Conservation (phyloP, 2,113 vertebrate genomes). For the Delphinapterus leucas region DNA sequence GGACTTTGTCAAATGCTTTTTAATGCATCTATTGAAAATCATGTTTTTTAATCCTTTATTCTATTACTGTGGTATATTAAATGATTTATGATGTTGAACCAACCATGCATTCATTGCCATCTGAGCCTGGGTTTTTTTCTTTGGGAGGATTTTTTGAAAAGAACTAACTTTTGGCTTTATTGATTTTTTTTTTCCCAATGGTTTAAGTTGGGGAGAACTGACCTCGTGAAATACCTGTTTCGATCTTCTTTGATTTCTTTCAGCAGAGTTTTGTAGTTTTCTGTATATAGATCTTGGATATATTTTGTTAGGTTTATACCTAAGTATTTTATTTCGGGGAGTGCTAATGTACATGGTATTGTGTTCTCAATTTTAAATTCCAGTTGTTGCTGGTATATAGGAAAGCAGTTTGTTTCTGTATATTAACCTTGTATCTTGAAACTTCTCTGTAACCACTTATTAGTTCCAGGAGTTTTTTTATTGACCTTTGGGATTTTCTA, state of each 20-base stretch:
- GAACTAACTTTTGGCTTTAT: background rate
- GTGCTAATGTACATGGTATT: background rate
- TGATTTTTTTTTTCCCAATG: background rate
- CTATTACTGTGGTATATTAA: background rate
- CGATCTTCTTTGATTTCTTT: constrained; percentile 12
- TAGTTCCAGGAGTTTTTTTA: background rate
- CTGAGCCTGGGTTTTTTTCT: background rate
- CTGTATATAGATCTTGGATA: background rate
- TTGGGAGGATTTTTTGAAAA: background rate
- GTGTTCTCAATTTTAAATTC: background rate
- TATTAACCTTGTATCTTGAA: background rate
- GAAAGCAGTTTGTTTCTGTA: background rate
- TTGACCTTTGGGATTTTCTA: background rate
- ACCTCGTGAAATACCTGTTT: background rate
- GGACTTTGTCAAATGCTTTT: background rate
- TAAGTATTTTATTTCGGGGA: background rate
- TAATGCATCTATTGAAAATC: background rate
- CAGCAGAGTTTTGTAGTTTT: background rate
- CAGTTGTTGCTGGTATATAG: background rate
- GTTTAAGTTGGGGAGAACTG: background rate
- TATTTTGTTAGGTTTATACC: background rate
- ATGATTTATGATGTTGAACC: background rate
- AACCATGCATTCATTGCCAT: background rate
- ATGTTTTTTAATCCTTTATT: background rate
- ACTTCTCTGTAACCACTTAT: background rate